Evolutionary conservation across 1,140 invertebrate genomes (phyloP), one percentile per base, ranked within the genome.

Genomic region (Caenorhabditis brenneri): DNA sequence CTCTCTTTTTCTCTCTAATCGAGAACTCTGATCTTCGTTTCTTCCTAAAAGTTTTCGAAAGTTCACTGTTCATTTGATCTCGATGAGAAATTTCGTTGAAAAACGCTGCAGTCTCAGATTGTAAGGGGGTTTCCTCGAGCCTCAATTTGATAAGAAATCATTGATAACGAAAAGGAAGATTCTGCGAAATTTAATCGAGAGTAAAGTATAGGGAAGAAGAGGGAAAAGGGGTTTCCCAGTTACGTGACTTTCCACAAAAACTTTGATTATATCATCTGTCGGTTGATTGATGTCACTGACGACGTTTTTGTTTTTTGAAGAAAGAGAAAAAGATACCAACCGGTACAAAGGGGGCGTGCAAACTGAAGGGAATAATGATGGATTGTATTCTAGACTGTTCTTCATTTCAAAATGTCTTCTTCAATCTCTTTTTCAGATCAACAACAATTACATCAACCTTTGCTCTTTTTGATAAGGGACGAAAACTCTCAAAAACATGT

Each of bases 41-140:
- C n/a, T n/a, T n/a, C n/a, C n/a, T n/a, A n/a, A n/a, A 16, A 3
- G 19, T 22, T 36, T 12, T 27, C 15, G 9, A 24, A 19, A 36
- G 7, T 46, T n/a, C n/a, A 74, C n/a, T 74, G 65, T 74, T 74
- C 65, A 74, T 74, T 74, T 74, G 65, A 74, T 74, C 65, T 74
- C n/a, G 0, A 65, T 36, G 9, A 42, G 16, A 16, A 42, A 74
- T 74, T 74, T 74, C 65, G 65, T 74, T 42, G 65, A 74, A 74
- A 74, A 74, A 74, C 36, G 33, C 36, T 74, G 65, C 65, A 42
- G 53, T 55, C 24, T n/a, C n/a, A n/a, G 53, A 55, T 55, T 55
- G 24, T n/a, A n/a, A n/a, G 36, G 65, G 65, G 65, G 65, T 42
- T 74, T 74, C 36, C 65, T n/a, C 12, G 65, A 74, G 65, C 65